These are phyloP conservation scores for Peromyscus melanophrys DNA, from an alignment of 2,797 vertebrate genomes.

Conservation along the genomic window DNA sequence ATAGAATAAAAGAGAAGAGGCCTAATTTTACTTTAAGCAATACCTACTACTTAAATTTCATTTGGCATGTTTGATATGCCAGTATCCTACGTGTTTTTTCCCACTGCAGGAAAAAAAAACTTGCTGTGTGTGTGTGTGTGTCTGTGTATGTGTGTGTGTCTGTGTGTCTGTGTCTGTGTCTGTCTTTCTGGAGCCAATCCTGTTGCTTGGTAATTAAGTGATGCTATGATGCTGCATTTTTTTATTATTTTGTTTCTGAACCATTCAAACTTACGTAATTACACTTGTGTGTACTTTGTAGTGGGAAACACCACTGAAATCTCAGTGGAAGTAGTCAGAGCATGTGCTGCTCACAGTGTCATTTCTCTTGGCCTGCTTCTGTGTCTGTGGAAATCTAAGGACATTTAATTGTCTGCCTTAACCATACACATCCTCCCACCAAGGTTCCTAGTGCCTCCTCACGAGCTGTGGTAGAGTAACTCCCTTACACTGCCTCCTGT, in stretches of 20 bases:
- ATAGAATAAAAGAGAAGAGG: constrained; percentile 51
- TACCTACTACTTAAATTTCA: constrained; percentile 56
- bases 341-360: constrained; percentile 1
- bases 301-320: constrained; percentile 69
- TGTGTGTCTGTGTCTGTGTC: background rate
- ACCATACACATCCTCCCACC: background rate
- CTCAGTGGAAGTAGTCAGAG: constrained; percentile 40
- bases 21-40: constrained; percentile 68
- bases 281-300: constrained; percentile 56
- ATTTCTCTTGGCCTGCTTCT: constrained; percentile 40
- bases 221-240: constrained; percentile 61
- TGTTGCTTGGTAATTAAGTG: constrained; percentile 77
- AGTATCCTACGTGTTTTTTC: constrained; percentile 55
- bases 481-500: constrained; percentile 6
- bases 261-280: constrained; percentile 79
- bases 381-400: constrained; percentile 11
- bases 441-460: background rate
- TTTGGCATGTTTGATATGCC: constrained; percentile 67
- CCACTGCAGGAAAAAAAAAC: constrained; percentile 28
- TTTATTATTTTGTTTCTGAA: constrained; percentile 68
- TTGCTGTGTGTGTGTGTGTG: too few species aligned
- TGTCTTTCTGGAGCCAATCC: constrained; percentile 65
- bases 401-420: constrained; percentile 3
- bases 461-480: background rate
- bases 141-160: too few species aligned